Evolutionary conservation across 2,113 vertebrate genomes (phyloP).

Genomic region (Craseonycteris thonglongyai): DNA sequence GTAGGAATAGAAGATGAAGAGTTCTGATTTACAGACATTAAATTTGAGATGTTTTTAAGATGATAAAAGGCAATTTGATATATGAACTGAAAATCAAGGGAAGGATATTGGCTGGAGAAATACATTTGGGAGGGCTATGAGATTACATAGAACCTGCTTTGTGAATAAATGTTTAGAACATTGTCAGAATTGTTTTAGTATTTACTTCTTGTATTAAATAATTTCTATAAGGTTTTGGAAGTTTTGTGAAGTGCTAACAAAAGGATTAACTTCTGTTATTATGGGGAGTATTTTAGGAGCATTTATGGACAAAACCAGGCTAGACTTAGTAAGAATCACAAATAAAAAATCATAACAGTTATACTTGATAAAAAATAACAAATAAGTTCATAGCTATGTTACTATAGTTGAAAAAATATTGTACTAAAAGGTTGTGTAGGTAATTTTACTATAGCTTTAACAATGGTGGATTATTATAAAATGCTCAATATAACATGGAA

Average conservation of each 20-base stretch:
- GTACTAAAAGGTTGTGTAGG: background rate
- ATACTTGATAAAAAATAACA: too few relatives aligned
- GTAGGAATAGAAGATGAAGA: background rate
- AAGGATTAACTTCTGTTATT: background rate
- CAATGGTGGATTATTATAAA: background rate
- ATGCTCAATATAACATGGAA: background rate
- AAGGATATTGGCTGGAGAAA: background rate
- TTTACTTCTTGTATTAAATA: background rate
- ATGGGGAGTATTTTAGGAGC: background rate
- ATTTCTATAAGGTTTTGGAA: background rate
- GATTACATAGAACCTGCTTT: background rate
- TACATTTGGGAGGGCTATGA: background rate
- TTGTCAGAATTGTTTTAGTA: background rate
- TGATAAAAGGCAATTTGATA: background rate
- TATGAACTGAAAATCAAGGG: background rate
- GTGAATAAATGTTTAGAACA: background rate
- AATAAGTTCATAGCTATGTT: background rate
- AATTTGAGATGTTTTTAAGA: background rate
- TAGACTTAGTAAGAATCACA: background rate
- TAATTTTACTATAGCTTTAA: conserved; percentile 4
- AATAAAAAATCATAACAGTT: background rate
- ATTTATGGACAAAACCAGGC: background rate
- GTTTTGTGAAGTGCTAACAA: background rate
- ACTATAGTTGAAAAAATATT: background rate
- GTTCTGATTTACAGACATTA: background rate